Evolutionary conservation across 2,113 vertebrate genomes (phyloP), one percentile per base, ranked within the genome.

Genomic region (Leucoraja erinaceus): DNA sequence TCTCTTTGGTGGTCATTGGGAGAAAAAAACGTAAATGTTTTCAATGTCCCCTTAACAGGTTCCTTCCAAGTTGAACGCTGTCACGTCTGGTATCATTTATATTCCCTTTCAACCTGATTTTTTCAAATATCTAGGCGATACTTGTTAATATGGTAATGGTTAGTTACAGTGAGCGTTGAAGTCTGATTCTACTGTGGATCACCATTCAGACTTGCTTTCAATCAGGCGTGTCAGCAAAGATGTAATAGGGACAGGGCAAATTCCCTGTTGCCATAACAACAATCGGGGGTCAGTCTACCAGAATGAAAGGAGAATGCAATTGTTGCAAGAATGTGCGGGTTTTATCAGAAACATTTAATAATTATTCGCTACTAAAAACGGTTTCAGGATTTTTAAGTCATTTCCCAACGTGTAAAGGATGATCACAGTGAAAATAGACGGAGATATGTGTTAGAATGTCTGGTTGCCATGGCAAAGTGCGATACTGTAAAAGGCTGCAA

Each of bases 211-310:
- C 25, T 7, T 66, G n/a, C 33, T 5, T 63, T 20, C 33, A 72
- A 47, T 54, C 22, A 61, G 12, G n/a, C 63, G 38, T 90, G 61
- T 90, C 9, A 91, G 68, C 90, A 74, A 91, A 54, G 66, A 74
- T 33, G 72, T 33, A 72, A 54, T 16, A 28, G 22, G 33, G 20
- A 74, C 68, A 54, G 12, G 90, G 10, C 66, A 47, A 47, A 91
- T 72, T 74, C 54, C 68, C 38, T 70, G 90, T 91, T 91, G 66
- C 90, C 54, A 91, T 91, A 54, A 91, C 68, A 91, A 91, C 90
- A 72, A 74, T 91, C 33, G 72, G 66, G 54, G 47, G 68, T 72
- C 90, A 91, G 90, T 31, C 70, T 47, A 74, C 68, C 33, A 72
- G 90, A 91, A 72, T 91, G 54, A 38, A 10, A 14, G 38, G 90